These are phyloP conservation scores for Phania funesta DNA, from an alignment of 2,888 invertebrate genomes.

Conservation along the genomic window DNA sequence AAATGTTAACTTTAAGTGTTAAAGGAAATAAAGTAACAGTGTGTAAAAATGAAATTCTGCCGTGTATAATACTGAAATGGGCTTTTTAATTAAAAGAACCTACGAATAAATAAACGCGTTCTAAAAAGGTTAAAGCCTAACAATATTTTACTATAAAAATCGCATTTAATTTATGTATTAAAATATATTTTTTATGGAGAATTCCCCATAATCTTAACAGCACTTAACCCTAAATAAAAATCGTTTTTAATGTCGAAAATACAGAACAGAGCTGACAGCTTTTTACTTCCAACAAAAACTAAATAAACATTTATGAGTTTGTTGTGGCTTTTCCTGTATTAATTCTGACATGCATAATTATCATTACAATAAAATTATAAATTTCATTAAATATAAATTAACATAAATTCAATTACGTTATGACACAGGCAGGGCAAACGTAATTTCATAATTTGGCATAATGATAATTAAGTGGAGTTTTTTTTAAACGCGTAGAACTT, in stretches of 20 bases:
- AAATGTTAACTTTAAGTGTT: too few relatives aligned
- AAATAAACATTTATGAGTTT: not conserved
- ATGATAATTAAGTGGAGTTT: too few relatives aligned
- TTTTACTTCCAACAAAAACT: not conserved
- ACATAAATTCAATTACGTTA: constrained; percentile 46
- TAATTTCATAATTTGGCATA: constrained; percentile 46
- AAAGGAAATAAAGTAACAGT: too few relatives aligned
- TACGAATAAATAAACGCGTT: too few relatives aligned
- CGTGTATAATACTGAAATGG: too few relatives aligned
- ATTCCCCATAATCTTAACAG: constrained; percentile 17
- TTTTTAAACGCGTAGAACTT: too few relatives aligned
- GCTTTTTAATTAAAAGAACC: too few relatives aligned
- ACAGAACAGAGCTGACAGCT: constrained; percentile 47
- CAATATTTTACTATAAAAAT: constrained; percentile 23
- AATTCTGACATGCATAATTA: too few relatives aligned
- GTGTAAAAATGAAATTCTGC: too few relatives aligned
- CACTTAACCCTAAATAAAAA: not conserved
- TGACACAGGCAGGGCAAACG: not conserved
- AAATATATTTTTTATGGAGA: constrained; percentile 7
- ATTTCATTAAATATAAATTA: constrained; percentile 61
- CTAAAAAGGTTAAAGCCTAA: too few relatives aligned
- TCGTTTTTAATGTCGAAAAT: constrained; percentile 32
- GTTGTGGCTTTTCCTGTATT: not conserved
- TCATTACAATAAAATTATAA: constrained; percentile 43
- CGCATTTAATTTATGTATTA: constrained; percentile 25